Base-by-base conservation (phyloP, 2,113 vertebrate genomes). In the Ahaetulla prasina region DNA sequence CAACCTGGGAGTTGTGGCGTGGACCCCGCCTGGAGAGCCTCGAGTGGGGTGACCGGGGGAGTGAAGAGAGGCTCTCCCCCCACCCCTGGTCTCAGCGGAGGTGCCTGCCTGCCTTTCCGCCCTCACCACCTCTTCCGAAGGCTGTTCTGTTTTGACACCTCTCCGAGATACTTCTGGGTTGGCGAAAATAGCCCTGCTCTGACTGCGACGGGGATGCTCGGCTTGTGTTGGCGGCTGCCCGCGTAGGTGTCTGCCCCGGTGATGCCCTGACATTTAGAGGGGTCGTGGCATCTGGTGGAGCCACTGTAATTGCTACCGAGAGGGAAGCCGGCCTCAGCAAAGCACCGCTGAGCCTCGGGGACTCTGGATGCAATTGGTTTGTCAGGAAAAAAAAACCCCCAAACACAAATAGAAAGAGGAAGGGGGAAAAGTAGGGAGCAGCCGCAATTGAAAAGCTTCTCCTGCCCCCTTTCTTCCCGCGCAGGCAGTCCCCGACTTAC, bases 141-240 rank as follows among this genome's bases (percentile, higher is more conserved):
- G 30, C 30, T 68, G 10, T 1, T 43, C 18, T 43, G 1, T 43
- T 80, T 22, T 22, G 18, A 80, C 74, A 43, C 35, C 27, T 80
- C n/a, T 39, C n/a, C 0, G 0, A 80, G 60, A n/a, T 2, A 6
- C 68, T 39, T 1, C 16, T 22, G 1, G 2, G 74, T 0, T 0
- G 8, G 35, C 1, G 74, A 22, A 22, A 80, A 80, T 43, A 39
- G 74, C n/a, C 18, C 3, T 8, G 8, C 18, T 80, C 18, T 80
- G 35, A 2, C 35, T 43, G 16, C 68, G 1, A 39, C 3, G 7
- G 35, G 68, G 68, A 39, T 39, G 68, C 16, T 80, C n/a, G 7
- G 68, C 68, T 80, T 1, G 16, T 20, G n/a, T 7, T 1, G 63
- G 35, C 8, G 35, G 74, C 18, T 9, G 35, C 35, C 68, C n/a